These are phyloP conservation scores for Habropoda laboriosa DNA, from an alignment of 1,140 invertebrate species.

Conservation along the genomic window DNA sequence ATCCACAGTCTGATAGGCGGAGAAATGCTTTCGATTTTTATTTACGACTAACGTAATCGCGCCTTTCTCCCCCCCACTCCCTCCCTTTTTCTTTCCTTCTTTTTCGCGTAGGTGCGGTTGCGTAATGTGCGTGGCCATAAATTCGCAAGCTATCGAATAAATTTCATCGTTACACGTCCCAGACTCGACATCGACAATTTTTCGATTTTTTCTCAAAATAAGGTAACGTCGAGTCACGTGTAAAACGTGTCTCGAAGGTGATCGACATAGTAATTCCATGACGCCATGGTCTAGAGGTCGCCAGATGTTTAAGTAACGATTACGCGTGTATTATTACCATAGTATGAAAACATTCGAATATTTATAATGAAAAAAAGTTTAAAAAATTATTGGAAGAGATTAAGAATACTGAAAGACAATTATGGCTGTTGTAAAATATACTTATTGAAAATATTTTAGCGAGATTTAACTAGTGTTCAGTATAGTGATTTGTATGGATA, in stretches of 20 bases:
- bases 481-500: too few species aligned
- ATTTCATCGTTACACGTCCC: constrained; percentile 38
- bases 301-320: too few species aligned
- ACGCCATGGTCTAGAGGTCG: too few species aligned
- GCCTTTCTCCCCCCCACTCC: constrained; percentile 71
- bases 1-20: constrained; percentile 60
- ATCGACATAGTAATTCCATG: too few species aligned
- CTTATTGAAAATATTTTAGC: too few species aligned
- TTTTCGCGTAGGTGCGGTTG: constrained; percentile 40
- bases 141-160: constrained; percentile 29
- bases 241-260: not conserved
- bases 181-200: not conserved
- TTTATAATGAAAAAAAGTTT: too few species aligned
- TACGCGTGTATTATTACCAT: too few species aligned
- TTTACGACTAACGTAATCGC: constrained; percentile 73
- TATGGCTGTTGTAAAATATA: too few species aligned
- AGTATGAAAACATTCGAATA: too few species aligned
- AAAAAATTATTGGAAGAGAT: too few species aligned
- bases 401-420: too few species aligned
- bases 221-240: not conserved
- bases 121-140: not conserved
- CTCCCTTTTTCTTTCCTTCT: constrained; percentile 28
- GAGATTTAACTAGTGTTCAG: too few species aligned
- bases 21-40: constrained; percentile 72
- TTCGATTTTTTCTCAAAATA: not conserved